phyloP scores from a whole-genome alignment of 2,888 invertebrate genomes.

The Sesia bembeciformis region DNA sequence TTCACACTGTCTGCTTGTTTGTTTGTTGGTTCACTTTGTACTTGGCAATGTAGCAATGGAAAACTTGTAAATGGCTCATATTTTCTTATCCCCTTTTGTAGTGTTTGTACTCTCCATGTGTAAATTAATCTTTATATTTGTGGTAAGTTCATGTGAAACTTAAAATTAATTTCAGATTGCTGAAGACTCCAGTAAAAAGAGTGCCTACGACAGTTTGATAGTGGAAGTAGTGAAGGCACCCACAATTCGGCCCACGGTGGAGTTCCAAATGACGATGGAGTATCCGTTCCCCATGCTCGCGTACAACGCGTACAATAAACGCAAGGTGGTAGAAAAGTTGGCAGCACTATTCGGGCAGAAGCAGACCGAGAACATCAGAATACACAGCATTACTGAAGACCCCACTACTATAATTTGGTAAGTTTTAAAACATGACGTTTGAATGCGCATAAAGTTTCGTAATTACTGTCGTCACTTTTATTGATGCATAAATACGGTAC shows the following conservation, averaged over 20 bases:
- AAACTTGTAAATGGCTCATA: too few relatives aligned
- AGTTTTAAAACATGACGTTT: conserved; percentile 13
- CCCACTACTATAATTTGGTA: conserved; percentile 82
- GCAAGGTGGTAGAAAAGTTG: conserved; percentile 87
- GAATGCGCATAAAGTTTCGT: too few relatives aligned
- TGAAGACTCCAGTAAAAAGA: conserved; percentile 81
- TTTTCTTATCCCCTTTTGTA: too few relatives aligned
- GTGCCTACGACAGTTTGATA: conserved; percentile 85
- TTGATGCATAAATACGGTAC: too few relatives aligned
- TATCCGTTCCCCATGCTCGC: conserved; percentile 80
- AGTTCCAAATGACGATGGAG: conserved; percentile 87
- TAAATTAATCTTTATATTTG: too few relatives aligned
- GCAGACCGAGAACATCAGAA: conserved; percentile 81
- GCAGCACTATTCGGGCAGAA: conserved; percentile 84
- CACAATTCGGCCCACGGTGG: conserved; percentile 79
- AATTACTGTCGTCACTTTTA: too few relatives aligned
- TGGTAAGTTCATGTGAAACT: not conserved
- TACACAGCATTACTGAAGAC: conserved; percentile 80
- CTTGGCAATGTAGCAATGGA: too few relatives aligned
- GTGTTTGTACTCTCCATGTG: too few relatives aligned
- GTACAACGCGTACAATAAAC: conserved; percentile 81
- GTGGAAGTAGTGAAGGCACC: conserved; percentile 82
- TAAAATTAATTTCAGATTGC: conserved; percentile 68
- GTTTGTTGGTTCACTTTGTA: too few relatives aligned
- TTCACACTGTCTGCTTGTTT: too few relatives aligned